Evolutionary conservation across 2,797 vertebrate genomes (phyloP).

Genomic region (Hypotaenidia philippensis): DNA sequence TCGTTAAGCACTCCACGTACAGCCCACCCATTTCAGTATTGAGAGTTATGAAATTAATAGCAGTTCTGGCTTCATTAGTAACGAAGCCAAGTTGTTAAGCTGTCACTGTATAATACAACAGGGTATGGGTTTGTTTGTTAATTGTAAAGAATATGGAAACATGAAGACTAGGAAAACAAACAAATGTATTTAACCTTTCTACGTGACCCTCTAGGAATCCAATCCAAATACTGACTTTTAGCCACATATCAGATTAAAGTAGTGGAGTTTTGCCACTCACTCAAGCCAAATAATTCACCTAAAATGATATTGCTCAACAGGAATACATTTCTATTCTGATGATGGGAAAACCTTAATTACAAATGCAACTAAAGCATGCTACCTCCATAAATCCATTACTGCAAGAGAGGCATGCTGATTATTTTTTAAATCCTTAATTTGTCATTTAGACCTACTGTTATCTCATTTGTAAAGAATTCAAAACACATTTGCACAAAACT

Average conservation of each 20-base stretch:
- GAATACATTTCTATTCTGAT: conserved; percentile 74
- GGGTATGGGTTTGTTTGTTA: conserved; percentile 61
- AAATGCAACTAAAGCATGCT: conserved; percentile 75
- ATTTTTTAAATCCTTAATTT: conserved; percentile 82
- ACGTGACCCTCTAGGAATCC: conserved; percentile 53
- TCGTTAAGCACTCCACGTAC: not conserved
- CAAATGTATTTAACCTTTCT: conserved; percentile 67
- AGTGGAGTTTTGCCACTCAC: conserved; percentile 63
- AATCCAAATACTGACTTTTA: conserved; percentile 64
- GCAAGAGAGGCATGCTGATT: conserved; percentile 75
- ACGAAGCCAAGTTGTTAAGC: conserved; percentile 20
- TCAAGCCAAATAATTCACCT: conserved; percentile 72
- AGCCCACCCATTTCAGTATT: conserved; percentile 37
- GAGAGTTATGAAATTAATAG: conserved; percentile 13
- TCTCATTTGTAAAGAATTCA: conserved; percentile 77
- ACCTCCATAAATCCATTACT: conserved; percentile 74
- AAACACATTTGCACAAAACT: conserved; percentile 74
- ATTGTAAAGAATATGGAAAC: conserved; percentile 54
- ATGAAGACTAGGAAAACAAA: conserved; percentile 50
- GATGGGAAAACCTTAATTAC: conserved; percentile 78
- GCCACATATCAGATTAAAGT: conserved; percentile 56
- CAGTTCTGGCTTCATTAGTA: conserved; percentile 19
- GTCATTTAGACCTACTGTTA: conserved; percentile 78
- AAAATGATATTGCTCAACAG: conserved; percentile 73
- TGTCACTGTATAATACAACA: conserved; percentile 32